Base-by-base conservation (phyloP, 2,113 vertebrate species). In the Myxocyprinus asiaticus region DNA sequence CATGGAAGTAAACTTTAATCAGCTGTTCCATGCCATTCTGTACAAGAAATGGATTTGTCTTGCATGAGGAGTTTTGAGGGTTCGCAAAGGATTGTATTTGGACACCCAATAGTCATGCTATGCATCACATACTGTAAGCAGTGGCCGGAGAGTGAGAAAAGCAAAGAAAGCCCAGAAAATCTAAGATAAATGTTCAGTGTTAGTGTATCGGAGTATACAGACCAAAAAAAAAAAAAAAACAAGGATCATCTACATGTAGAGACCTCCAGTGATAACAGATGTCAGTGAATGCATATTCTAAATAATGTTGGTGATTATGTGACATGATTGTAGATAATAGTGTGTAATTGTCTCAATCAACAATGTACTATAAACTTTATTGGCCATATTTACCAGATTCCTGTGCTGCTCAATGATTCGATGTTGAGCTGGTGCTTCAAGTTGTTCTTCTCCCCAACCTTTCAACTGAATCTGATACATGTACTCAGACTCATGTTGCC, bases 241-340 rank as follows among this genome's bases (percentile, higher is more conserved):
- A n/a, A n/a, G n/a, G n/a, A 68, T 17, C 65, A 48, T 58, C 55
- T 58, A 14, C 22, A 42, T 63, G 67, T 79, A 70, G 67, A 86
- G 77, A 77, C 61, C 77, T 83, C 81, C 74, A 83, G 68, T 83
- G 59, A 65, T 77, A 77, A 80, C 76, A 71, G 70, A 80, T 76
- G 77, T 70, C 66, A 81, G 82, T 69, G 45, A 59, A 77, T 67
- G 77, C 81, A 81, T 83, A 82, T 81, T 78, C 75, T 55, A 71
- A 83, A 72, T 81, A 67, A 79, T 85, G 81, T 76, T 77, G 65
- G 63, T 85, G 85, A 79, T 82, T 81, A 81, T 83, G 78, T 80
- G 73, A 86, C 80, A 85, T 82, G 85, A 80, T 87, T 83, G 72
- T 87, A 87, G 83, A 84, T 77, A 83, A 82, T 86, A 80, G 75